Conservation (phyloP, 2,797 vertebrate genomes). For the Notolepis coatsorum region DNA sequence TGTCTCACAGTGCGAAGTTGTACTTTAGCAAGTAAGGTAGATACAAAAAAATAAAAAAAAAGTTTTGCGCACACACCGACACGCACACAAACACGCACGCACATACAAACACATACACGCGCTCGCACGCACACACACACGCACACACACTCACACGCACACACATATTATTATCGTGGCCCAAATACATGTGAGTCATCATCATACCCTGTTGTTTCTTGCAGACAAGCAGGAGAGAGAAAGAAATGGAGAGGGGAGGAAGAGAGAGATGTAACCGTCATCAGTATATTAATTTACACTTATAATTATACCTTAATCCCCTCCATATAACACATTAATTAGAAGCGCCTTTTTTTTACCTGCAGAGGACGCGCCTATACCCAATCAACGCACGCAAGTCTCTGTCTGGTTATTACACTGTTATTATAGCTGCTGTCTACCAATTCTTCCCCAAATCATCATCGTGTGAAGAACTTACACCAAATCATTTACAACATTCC, state of each 20-base stretch:
- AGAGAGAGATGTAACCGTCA: not conserved
- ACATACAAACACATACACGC: not conserved
- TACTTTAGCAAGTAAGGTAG: no score
- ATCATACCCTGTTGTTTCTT: no score
- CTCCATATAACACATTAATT: not conserved
- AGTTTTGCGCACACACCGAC: not conserved
- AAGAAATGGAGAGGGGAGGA: conserved; percentile 2
- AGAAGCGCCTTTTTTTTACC: conserved; percentile 53
- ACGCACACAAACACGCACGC: conserved; percentile 3
- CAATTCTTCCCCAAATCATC: not conserved
- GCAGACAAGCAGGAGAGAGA: not conserved
- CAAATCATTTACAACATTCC: no score
- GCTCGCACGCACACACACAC: not conserved
- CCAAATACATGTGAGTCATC: no score
- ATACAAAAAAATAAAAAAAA: no score
- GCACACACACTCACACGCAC: conserved; percentile 22
- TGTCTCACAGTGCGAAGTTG: no score
- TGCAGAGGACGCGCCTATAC: conserved; percentile 78
- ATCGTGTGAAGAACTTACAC: no score
- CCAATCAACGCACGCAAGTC: conserved; percentile 32
- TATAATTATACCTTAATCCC: no score
- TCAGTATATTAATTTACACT: no score
- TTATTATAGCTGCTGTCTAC: not conserved
- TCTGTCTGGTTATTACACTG: not conserved
- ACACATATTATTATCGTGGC: no score